phyloP scores from a whole-genome alignment of 2,113 vertebrate species.

The Elephantulus edwardii region DNA sequence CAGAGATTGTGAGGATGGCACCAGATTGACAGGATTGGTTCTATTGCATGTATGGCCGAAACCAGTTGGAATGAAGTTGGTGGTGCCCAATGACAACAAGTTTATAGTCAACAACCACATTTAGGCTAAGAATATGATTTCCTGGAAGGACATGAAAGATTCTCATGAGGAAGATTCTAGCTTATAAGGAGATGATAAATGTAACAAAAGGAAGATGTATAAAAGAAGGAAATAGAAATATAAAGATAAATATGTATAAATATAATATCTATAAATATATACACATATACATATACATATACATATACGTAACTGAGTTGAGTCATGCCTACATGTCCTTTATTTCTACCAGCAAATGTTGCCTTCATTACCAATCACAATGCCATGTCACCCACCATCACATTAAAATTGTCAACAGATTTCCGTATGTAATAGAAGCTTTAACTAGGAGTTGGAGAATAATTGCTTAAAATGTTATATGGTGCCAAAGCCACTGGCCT shows the following conservation, averaged over 20 bases:
- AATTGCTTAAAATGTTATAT: neutral
- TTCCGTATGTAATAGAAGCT: constrained; percentile 5
- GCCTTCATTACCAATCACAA: neutral
- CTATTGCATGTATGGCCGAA: too few species aligned
- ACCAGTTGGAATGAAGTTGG: too few species aligned
- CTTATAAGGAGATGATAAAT: neutral
- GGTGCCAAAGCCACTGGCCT: neutral
- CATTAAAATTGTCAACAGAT: constrained; percentile 14
- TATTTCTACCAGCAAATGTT: constrained; percentile 33
- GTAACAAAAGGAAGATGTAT: constrained; percentile 11
- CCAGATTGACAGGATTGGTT: too few species aligned
- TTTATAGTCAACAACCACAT: neutral
- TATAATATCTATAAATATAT: too few species aligned
- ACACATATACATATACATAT: too few species aligned
- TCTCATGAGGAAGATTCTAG: neutral
- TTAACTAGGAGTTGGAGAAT: neutral
- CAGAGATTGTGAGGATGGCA: too few species aligned
- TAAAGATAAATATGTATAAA: too few species aligned
- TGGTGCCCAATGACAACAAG: too few species aligned
- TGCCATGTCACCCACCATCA: neutral
- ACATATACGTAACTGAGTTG: neutral
- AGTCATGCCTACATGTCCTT: neutral
- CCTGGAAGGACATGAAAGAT: neutral
- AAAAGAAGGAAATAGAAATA: neutral
- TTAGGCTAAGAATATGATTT: neutral